Evolutionary conservation across 2,888 invertebrate species (phyloP), one percentile per base, ranked within the genome.

Genomic region (Cancer borealis): DNA sequence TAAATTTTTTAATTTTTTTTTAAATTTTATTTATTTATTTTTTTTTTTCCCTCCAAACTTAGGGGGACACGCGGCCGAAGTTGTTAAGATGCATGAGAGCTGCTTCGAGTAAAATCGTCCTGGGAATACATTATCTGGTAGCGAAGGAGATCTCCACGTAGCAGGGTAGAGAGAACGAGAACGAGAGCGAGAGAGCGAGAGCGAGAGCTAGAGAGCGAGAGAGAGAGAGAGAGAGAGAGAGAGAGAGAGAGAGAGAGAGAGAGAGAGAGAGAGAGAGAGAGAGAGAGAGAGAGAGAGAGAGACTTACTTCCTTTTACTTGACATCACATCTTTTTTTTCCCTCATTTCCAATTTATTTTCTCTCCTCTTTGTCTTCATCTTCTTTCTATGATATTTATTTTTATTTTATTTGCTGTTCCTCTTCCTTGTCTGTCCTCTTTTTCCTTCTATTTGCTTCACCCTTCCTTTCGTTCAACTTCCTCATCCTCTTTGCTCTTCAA

Each of bases 201-300:
- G 66, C 8, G 66, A 66, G 66, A 66, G 66, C 8, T 3, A 88
- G 88, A 46, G 88, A 45, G 49, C 5, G 54, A 49, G 26, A 89
- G 49, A 49, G 2, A 26, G 89, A 89, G 89, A 21, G 89, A 49
- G 89, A 49, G 49, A 49, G 89, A 49, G n/a, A 89, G 49, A 89
- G 45, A 89, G 89, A 89, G 89, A 49, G 89, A 47, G 79, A 79
- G 79, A 30, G 79, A 89, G 26, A 21, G 26, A 12, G 54, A 89
- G 26, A 49, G 54, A 89, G 47, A 89, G 47, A 47, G 21, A 46
- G 39, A 30, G 90, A 26, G 54, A 90, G 49, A 17, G 90, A 49
- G 26, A 54, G 49, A 54, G 90, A 26, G 90, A 54, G 90, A 66
- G 66, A 66, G 88, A 88, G 88, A 88, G 88, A 88, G 66, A 66